Base-by-base conservation (phyloP, 1,140 invertebrate species). In the Epicauta chinensis region DNA sequence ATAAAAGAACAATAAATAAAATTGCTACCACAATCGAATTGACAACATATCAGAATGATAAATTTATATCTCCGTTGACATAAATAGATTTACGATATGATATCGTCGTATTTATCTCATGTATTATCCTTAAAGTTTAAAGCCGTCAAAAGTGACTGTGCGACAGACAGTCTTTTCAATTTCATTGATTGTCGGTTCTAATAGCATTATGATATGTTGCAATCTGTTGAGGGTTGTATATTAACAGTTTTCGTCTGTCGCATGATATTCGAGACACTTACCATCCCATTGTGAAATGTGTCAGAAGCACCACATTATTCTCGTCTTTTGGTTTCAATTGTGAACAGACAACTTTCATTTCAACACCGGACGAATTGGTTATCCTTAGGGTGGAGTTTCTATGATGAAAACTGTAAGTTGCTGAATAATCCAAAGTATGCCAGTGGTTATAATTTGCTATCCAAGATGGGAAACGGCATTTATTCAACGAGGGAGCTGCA, bases 391-490 rank as follows among this genome's bases (percentile, higher is more conserved):
- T 81, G 0, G 77, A 78, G 64, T 86, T 84, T 47, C 78, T 75
- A 65, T 81, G 80, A 57, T 79, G 79, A 63, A 84, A 81, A 14
- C 76, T 79, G 66, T 84, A 86, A 14, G 79, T 80, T 51, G 77
- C 77, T 42, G 75, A 75, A 57, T 81, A 81, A 71, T 87, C 83
- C 55, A 87, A 67, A 2, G 83, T 82, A 65, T 84, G 81, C 84
- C 84, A 87, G 23, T 82, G 81, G 45, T 77, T 75, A 31, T 78
- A 77, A 55, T 71, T 75, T 13, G 80, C 79, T 67, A 86, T 71
- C 84, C 84, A 87, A 2, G 69, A 62, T 0, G 83, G 83, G 62
- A 82, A 86, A 52, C 78, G 79, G 64, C 84, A 86, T 63, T 79
- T 81, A 61, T 73, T 77, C 38, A 73, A 68, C 5, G 78, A 71